phyloP scores from a whole-genome alignment of 1,140 invertebrate genomes.

The Heliconius melpomene region DNA sequence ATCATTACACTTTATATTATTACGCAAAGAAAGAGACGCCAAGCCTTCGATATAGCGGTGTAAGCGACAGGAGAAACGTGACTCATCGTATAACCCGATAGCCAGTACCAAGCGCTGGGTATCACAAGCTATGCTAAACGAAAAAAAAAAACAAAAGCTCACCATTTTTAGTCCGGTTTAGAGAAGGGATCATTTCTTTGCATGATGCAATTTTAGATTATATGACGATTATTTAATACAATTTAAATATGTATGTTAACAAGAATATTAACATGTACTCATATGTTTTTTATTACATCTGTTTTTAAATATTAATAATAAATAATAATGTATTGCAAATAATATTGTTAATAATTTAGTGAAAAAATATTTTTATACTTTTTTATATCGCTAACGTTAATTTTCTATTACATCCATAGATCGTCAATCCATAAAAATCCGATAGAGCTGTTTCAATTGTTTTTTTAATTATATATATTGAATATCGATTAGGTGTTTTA shows the following conservation, averaged over 20 bases:
- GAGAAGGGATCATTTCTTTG: constrained; percentile 3
- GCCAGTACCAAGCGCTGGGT: constrained; percentile 48
- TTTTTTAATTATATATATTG: too few species aligned
- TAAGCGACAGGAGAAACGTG: constrained; percentile 31
- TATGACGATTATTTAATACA: constrained; percentile 6
- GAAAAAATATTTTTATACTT: too few species aligned
- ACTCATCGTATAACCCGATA: constrained; percentile 42
- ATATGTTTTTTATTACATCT: neutral
- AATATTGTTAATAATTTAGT: too few species aligned
- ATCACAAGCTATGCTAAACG: constrained; percentile 36
- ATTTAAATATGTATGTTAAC: neutral
- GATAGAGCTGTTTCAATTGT: too few species aligned
- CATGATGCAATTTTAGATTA: constrained; percentile 46
- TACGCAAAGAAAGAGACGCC: constrained; percentile 40
- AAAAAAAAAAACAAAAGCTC: constrained; percentile 36
- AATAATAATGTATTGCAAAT: too few species aligned
- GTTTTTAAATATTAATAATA: too few species aligned
- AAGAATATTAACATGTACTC: neutral
- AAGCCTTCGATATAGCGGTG: neutral
- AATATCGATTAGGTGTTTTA: too few species aligned
- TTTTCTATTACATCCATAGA: too few species aligned
- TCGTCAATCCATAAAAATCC: too few species aligned
- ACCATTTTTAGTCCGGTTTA: constrained; percentile 26
- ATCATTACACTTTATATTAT: constrained; percentile 1
- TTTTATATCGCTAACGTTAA: too few species aligned